phyloP scores from a whole-genome alignment of 1,140 invertebrate genomes.

The Ridgeia piscesae region DNA sequence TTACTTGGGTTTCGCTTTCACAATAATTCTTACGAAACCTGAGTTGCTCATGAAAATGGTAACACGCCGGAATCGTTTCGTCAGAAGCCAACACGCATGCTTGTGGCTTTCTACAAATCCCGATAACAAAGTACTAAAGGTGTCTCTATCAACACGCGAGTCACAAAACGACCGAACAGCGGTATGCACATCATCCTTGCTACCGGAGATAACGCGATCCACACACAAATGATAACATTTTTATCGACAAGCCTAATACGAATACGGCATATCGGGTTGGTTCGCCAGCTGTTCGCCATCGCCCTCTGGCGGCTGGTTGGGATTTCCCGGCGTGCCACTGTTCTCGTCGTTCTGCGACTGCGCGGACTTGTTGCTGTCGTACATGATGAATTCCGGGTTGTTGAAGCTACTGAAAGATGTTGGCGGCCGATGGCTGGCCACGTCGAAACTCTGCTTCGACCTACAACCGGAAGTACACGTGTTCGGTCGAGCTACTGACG shows the following conservation, averaged over 20 bases:
- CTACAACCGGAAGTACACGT: not conserved
- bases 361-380: not conserved
- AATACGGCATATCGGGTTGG: not conserved
- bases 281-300: not conserved
- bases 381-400: not conserved
- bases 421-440: not conserved
- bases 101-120: not conserved
- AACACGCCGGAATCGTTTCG: too few species aligned
- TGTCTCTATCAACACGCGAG: not conserved
- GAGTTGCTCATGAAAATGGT: too few species aligned
- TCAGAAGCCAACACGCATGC: not conserved
- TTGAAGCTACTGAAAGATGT: not conserved
- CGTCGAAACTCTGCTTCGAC: not conserved
- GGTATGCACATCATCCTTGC: not conserved
- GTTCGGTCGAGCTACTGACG: not conserved
- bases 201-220: not conserved
- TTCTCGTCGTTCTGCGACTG: slow-evolving; percentile 3
- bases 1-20: not conserved
- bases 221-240: not conserved
- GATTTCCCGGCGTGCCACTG: not conserved
- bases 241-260: not conserved
- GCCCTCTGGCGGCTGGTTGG: not conserved
- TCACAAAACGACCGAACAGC: not conserved
- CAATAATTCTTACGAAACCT: not conserved
- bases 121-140: not conserved